Evolutionary conservation across 1,140 invertebrate species (phyloP), one percentile per base, ranked within the genome.

Genomic region (Apis dorsata): DNA sequence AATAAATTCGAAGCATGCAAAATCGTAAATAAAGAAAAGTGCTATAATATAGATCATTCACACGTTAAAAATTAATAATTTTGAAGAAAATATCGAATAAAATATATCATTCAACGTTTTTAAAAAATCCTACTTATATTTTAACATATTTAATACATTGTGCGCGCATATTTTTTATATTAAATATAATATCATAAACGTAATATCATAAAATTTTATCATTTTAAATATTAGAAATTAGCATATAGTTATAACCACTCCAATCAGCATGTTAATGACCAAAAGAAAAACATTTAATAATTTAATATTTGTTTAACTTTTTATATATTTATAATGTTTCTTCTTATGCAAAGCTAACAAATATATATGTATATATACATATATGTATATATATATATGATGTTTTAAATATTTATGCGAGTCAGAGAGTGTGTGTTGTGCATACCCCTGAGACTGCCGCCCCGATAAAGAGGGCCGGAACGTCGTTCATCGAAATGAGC

Each of bases 381-480:
- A 44, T 7, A 44, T 0, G 5, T 7, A 44, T 44, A 44, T 44
- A 62, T 59, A 51, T 75, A 81, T 83, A 79, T 87, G 66, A 62
- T 86, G 84, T 88, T 65, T 80, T 24, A 57, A 17, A 73, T 66
- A 85, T 51, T 68, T 76, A 85, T 78, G 80, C 51, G 69, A 85
- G 81, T 86, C 86, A 88, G 85, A 86, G 86, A 90, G 90, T 91
- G 92, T 93, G 91, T 91, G 90, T 91, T 73, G 92, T 93, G 92
- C 93, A 90, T 94, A 94, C 93, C 93, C 93, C 93, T 94, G 89
- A 94, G 93, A 90, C 93, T 94, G 91, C 93, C 91, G 91, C 93
- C 93, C 90, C 93, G 91, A 90, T 92, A 93, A 90, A 94, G 92
- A 81, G 91, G 89, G 75, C 92, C 92, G 89, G 93, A 92, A 79